Evolutionary conservation across 2,113 vertebrate genomes (phyloP), one percentile per base, ranked within the genome.

Genomic region (Corythoichthys haematopterus): DNA sequence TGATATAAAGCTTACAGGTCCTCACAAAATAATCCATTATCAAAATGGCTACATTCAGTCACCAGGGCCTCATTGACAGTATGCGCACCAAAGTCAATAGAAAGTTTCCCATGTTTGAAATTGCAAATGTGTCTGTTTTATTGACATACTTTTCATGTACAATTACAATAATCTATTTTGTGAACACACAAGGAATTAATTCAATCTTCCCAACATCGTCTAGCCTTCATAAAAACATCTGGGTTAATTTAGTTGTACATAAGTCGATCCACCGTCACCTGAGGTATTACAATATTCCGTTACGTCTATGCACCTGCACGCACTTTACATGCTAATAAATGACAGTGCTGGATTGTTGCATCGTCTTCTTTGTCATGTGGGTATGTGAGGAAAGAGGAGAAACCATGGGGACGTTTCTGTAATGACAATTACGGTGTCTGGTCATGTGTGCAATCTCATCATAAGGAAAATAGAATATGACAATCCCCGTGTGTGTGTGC

Each of bases 211-310:
- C 11, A 75, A 64, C 33, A 60, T 63, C 51, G 66, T 40, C 60
- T 36, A 56, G 43, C 64, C 40, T 68, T 57, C 53, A 66, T 64
- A 53, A 52, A 72, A 62, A 71, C 0, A 76, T 64, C 67, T 2
- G 45, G 61, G 56, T 65, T 65, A 62, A 72, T 61, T 69, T 33
- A 60, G 13, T 45, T 59, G 36, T 55, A 47, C 11, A 70, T 47
- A 48, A 66, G 51, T 66, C 37, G 43, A 37, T 67, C 37, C 45
- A 52, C 58, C 47, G 64, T 57, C 40, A 64, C 48, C 66, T 61
- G 62, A 71, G 70, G 36, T 70, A 11, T 60, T 53, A 6, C n/a
- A 74, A 51, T 68, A 72, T 72, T 45, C 47, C 65, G 74, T 69
- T 46, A 58, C 55, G 2, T 4, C 28, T 40, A 1, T 9, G 12